phyloP scores from a whole-genome alignment of 2,797 vertebrate species.

The Molossus molossus region DNA sequence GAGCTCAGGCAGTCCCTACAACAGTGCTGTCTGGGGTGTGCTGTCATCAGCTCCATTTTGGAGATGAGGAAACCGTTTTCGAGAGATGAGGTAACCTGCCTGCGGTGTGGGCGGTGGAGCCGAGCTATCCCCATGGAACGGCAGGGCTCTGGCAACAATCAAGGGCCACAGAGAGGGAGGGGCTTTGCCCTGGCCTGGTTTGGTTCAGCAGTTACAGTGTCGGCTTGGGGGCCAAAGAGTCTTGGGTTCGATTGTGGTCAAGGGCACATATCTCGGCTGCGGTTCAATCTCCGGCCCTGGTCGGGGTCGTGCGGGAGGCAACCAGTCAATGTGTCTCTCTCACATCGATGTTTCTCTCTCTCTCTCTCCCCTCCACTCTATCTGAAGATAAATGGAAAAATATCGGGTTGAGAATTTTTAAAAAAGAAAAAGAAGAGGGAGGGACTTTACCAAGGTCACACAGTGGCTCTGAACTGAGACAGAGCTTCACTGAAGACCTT shows the following conservation, averaged over 20 bases:
- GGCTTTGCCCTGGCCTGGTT: neutral
- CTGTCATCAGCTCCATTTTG: neutral
- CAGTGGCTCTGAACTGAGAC: neutral
- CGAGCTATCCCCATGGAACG: neutral
- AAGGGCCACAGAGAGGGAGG: neutral
- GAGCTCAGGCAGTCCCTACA: neutral
- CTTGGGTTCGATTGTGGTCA: too few species aligned
- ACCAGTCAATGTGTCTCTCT: too few species aligned
- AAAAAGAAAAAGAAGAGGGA: neutral
- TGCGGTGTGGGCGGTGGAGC: neutral
- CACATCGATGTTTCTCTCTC: too few species aligned
- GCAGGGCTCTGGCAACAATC: conserved; percentile 43
- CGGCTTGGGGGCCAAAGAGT: too few species aligned
- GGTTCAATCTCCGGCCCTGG: too few species aligned
- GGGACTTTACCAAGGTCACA: neutral
- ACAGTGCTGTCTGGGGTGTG: too few species aligned
- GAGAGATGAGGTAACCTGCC: conserved; percentile 8
- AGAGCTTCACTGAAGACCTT: neutral
- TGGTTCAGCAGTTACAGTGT: too few species aligned
- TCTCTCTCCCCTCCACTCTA: too few species aligned
- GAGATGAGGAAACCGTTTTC: conserved; percentile 40
- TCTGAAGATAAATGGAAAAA: too few species aligned
- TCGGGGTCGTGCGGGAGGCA: too few species aligned
- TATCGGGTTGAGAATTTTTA: too few species aligned
- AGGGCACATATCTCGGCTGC: too few species aligned